Evolutionary conservation across 2,113 vertebrate genomes (phyloP), one percentile per base, ranked within the genome.

Genomic region (Phasianus colchicus): DNA sequence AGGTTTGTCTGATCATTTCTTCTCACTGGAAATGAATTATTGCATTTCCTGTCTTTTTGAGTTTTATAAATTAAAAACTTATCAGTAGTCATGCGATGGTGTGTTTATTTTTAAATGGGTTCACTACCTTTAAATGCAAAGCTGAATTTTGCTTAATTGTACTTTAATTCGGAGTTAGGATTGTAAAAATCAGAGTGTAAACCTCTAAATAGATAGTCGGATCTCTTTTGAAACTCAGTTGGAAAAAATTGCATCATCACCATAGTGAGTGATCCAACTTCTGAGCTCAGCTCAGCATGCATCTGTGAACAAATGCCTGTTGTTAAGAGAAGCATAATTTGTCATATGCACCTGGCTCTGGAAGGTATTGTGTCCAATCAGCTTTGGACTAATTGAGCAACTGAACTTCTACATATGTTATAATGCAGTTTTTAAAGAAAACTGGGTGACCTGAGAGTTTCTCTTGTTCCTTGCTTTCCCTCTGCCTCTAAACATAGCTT

Each of bases 161-260:
- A 60, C 25, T 85, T 22, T 67, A 34, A 38, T 77, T 91, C 5
- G 9, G 63, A 80, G 83, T 91, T 63, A 54, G 48, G 38, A n/a
- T 54, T 89, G 50, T 77, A 88, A 93, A 88, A 92, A 69, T 76
- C 36, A 29, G 45, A 63, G 54, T 79, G 32, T 24, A 60, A 76
- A 17, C 34, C 75, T 86, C 93, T 75, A 88, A 91, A 92, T 83
- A 89, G 82, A 29, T 74, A 65, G n/a, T 85, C 15, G 52, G 54
- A 30, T 85, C 67, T 92, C 87, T 93, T 93, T 89, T 95, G 90
- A 94, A 92, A 88, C 80, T 86, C 47, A 77, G 0, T 86, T 94
- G 93, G 83, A 88, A 96, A 96, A 95, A 91, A 92, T 70, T 60
- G 71, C 82, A 85, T 96, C 89, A 66, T 94, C 75, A 48, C 82